These are phyloP conservation scores for Eretmocerus hayati DNA, from an alignment of 2,888 invertebrate genomes.

Conservation along the genomic window DNA sequence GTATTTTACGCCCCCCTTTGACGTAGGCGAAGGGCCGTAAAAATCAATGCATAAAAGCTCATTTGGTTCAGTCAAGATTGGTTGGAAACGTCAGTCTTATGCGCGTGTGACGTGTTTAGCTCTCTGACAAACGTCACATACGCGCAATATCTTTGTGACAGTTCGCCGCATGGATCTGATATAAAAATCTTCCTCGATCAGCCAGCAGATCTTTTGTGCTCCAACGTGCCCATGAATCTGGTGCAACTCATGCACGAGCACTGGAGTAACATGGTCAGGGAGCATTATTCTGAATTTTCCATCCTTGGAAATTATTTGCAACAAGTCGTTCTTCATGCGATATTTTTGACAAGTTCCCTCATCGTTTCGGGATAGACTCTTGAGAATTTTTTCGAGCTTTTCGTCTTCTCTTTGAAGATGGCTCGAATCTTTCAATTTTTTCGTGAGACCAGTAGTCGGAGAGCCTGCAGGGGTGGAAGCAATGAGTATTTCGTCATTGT, in stretches of 20 bases:
- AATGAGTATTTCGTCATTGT: background rate
- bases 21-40: constrained; percentile 16
- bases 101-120: background rate
- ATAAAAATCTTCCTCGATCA: background rate
- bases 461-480: background rate
- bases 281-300: background rate
- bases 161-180: background rate
- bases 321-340: background rate
- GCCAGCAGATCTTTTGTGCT: background rate
- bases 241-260: background rate
- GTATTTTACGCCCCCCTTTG: constrained; percentile 7
- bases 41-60: constrained; percentile 17
- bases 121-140: background rate
- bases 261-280: background rate
- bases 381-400: background rate
- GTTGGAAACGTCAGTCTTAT: constrained; percentile 1
- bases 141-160: background rate
- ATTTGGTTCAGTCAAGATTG: constrained; percentile 2
- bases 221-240: background rate
- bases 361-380: background rate
- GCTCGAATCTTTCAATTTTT: background rate
- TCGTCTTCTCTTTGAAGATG: background rate
- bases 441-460: no score
- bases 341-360: background rate
- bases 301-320: background rate